Percentiles rank a stretch among this genome's conserved stretches.
Evolutionary conservation across 2,888 invertebrate species (phyloP).

Genomic region (Sicus ferrugineus): DNA sequence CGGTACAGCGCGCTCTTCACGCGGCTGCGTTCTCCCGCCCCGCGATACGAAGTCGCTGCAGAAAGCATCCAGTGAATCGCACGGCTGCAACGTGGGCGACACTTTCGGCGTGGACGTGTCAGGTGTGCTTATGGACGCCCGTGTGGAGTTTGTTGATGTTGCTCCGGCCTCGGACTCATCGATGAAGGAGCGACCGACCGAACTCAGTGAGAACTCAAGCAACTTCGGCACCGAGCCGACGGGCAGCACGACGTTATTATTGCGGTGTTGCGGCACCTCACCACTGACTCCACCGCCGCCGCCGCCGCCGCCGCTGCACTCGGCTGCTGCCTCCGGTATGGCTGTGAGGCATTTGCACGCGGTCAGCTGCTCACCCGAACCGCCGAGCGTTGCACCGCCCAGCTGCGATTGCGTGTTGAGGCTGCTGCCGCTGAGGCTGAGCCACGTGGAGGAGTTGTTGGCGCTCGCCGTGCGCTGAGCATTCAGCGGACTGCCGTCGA

Average conservation of each 20-base stretch:
- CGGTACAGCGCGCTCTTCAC: slow-evolving; percentile 47
- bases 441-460: slow-evolving; percentile 51
- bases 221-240: slow-evolving; percentile 49
- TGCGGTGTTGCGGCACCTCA: background rate
- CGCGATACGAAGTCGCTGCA: slow-evolving; percentile 70
- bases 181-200: slow-evolving; percentile 64
- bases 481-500: slow-evolving; percentile 41
- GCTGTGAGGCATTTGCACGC: slow-evolving; percentile 61
- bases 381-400: slow-evolving; percentile 41
- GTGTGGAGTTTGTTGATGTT: slow-evolving; percentile 40
- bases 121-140: slow-evolving; percentile 67
- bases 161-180: slow-evolving; percentile 54
- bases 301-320: background rate
- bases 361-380: slow-evolving; percentile 48
- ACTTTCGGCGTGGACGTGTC: slow-evolving; percentile 75
- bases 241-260: background rate
- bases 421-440: slow-evolving; percentile 59
- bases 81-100: slow-evolving; percentile 63
- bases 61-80: slow-evolving; percentile 67
- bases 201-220: slow-evolving; percentile 62
- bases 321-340: slow-evolving; percentile 58
- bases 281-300: slow-evolving; percentile 15
- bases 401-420: slow-evolving; percentile 49
- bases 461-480: slow-evolving; percentile 37
- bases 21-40: slow-evolving; percentile 6